phyloP scores from a whole-genome alignment of 2,797 vertebrate species.

The Gouania willdenowi region DNA sequence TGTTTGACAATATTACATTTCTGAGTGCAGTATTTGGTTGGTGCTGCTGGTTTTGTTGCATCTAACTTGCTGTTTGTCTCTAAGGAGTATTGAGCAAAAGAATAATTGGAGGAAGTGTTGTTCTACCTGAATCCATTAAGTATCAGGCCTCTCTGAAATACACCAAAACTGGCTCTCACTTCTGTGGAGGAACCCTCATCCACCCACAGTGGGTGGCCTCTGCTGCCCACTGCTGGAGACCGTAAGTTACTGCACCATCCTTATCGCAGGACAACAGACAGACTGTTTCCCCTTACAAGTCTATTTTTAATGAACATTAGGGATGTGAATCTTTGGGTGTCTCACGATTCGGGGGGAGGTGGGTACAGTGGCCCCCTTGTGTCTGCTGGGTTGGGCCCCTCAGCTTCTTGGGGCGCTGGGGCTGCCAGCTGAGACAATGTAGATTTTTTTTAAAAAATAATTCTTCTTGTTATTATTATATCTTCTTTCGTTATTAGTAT shows the following conservation, averaged over 20 bases:
- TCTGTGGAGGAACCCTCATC: constrained; percentile 74
- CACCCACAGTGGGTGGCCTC: constrained; percentile 71
- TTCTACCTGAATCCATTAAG: constrained; percentile 58
- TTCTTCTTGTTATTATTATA: no score
- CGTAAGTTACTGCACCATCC: constrained; percentile 62
- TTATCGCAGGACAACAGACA: not conserved
- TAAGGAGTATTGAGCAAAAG: constrained; percentile 53
- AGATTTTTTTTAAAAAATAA: no score
- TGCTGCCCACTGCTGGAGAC: constrained; percentile 81
- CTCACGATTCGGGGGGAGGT: no score
- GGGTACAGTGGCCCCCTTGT: no score
- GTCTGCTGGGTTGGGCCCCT: no score
- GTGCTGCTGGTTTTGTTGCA: not conserved
- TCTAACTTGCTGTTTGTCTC: not conserved
- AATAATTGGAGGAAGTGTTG: constrained; percentile 72
- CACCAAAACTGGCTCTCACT: constrained; percentile 39
- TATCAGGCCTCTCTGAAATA: constrained; percentile 70
- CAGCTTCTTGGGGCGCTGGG: no score
- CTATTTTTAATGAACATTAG: no score
- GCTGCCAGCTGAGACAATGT: no score
- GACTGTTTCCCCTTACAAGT: no score
- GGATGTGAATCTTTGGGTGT: not conserved
- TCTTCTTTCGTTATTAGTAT: no score
- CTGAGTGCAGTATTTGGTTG: not conserved
- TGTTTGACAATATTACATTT: not conserved